Percentiles rank a stretch among this genome's conserved stretches.
Evolutionary conservation across 2,888 invertebrate species (phyloP).

Genomic region (Erebia ligea): DNA sequence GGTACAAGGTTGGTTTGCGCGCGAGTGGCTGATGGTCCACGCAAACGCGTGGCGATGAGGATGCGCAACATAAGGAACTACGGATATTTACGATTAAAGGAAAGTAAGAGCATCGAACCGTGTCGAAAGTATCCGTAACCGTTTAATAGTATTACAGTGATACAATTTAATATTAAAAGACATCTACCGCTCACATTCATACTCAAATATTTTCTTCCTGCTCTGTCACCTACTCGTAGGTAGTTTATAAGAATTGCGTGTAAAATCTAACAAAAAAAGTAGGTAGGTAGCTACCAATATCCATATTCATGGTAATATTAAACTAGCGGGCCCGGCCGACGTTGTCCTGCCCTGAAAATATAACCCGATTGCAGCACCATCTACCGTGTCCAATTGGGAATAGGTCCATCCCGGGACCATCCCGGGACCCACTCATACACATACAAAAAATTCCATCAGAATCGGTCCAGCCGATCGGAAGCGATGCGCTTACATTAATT

Average conservation of each 20-base stretch:
- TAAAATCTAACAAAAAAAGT: too few relatives aligned
- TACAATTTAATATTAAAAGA: slow-evolving; percentile 10
- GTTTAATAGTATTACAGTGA: slow-evolving; percentile 15
- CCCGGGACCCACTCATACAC: too few relatives aligned
- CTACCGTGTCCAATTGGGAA: too few relatives aligned
- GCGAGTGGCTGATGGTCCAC: slow-evolving; percentile 47
- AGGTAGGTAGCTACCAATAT: too few relatives aligned
- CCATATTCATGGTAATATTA: too few relatives aligned
- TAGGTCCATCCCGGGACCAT: too few relatives aligned
- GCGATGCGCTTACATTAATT: too few relatives aligned
- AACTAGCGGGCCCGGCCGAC: too few relatives aligned
- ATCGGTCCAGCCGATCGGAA: too few relatives aligned
- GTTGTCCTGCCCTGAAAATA: too few relatives aligned
- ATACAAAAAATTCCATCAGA: too few relatives aligned
- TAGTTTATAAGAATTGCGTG: neutral
- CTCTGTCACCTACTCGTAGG: neutral
- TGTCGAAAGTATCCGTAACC: slow-evolving; percentile 41
- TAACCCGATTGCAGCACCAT: too few relatives aligned
- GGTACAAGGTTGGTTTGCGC: slow-evolving; percentile 55
- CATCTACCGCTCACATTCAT: neutral
- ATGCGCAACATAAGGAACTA: slow-evolving; percentile 61
- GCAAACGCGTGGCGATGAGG: slow-evolving; percentile 48
- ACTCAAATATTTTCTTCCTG: neutral
- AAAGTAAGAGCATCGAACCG: slow-evolving; percentile 72
- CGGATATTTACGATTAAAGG: slow-evolving; percentile 57